phyloP scores from a whole-genome alignment of 23 tunicate genomes.

The Halocynthia roretzi region DNA sequence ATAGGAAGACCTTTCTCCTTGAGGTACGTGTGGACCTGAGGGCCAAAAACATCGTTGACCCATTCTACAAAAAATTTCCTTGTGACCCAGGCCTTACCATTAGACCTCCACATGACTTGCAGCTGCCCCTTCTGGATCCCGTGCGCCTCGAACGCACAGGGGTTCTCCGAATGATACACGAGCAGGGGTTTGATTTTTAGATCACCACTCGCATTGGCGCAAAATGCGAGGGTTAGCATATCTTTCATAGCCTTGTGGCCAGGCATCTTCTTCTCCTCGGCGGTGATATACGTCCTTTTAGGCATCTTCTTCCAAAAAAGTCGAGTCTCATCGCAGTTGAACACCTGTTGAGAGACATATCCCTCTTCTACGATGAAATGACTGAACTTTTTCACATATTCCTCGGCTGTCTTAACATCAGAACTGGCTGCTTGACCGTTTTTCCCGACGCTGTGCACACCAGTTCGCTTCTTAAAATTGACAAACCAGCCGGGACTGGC shows the following conservation, averaged over 20 bases:
- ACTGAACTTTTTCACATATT: not conserved
- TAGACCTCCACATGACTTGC: not conserved
- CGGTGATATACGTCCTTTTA: constrained; percentile 25
- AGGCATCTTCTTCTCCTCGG: constrained; percentile 33
- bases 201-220: constrained; percentile 32
- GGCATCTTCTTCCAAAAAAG: constrained; percentile 23
- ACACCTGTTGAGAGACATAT: not conserved
- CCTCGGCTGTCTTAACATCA: not conserved
- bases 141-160: constrained; percentile 17
- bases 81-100: constrained; percentile 31
- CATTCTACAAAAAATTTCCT: constrained; percentile 18
- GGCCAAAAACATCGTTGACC: constrained; percentile 8
- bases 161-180: constrained; percentile 28
- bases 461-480: constrained; percentile 21
- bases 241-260: constrained; percentile 30
- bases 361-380: not conserved
- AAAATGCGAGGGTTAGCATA: constrained; percentile 24
- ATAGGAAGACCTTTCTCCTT: constrained; percentile 15
- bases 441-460: constrained; percentile 4
- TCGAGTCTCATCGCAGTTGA: not conserved
- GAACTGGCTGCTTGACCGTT: constrained; percentile 8
- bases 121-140: not conserved
- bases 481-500: constrained; percentile 12
- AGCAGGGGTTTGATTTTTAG: not conserved
- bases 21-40: constrained; percentile 1